Conservation (phyloP, 2,888 invertebrate species). For the Prostheceraeus crozeri region DNA sequence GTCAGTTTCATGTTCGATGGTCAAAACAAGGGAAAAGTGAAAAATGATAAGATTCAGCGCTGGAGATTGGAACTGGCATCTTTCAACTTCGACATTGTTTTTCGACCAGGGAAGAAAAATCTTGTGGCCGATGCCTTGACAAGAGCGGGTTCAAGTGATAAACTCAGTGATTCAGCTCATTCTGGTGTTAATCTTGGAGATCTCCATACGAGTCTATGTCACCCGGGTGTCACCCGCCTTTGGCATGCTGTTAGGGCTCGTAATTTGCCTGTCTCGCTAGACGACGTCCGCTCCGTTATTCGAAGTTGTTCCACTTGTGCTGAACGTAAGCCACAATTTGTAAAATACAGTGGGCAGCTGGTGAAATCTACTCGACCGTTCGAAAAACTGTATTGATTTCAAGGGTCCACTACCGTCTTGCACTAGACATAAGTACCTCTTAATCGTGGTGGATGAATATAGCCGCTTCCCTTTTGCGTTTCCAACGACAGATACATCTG, state of each 20-base stretch:
- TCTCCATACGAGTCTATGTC: constrained; percentile 40
- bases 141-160: no score
- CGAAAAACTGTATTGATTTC: constrained; percentile 41
- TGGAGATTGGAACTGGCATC: constrained; percentile 32
- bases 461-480: constrained; percentile 41
- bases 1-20: no score
- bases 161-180: no score
- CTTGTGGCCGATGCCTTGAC: constrained; percentile 33
- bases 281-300: constrained; percentile 33
- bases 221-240: constrained; percentile 39
- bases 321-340: constrained; percentile 35
- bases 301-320: constrained; percentile 32
- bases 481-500: constrained; percentile 37
- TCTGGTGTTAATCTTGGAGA: constrained; percentile 30
- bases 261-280: constrained; percentile 38
- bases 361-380: constrained; percentile 40
- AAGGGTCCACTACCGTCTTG: constrained; percentile 39
- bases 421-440: constrained; percentile 38
- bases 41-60: constrained; percentile 32
- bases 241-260: constrained; percentile 37
- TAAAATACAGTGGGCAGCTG: constrained; percentile 24
- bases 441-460: constrained; percentile 41
- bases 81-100: constrained; percentile 28
- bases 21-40: no score
- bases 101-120: constrained; percentile 33